Conservation (phyloP, 35 echinoderm and acorn worm genomes). For the Apostichopus californicus region DNA sequence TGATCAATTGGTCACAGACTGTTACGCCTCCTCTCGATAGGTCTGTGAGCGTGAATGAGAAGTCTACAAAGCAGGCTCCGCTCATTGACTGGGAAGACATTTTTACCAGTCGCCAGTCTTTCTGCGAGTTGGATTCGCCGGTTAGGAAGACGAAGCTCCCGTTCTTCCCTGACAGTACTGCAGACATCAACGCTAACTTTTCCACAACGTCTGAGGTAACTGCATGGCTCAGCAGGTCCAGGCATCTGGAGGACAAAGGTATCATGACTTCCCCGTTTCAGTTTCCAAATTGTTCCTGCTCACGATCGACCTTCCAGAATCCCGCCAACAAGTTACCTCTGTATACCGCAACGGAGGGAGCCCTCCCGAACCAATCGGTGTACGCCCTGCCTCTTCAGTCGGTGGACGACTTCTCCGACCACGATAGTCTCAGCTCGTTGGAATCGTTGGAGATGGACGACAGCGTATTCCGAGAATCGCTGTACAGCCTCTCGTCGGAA, state of each 20-base stretch:
- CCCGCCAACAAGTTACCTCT: background rate
- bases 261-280: constrained; percentile 46
- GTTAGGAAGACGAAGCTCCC: background rate
- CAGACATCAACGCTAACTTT: constrained; percentile 38
- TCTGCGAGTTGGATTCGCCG: constrained; percentile 37
- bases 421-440: background rate
- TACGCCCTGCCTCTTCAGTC: constrained; percentile 34
- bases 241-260: constrained; percentile 15
- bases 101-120: constrained; percentile 50
- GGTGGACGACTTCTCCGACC: constrained; percentile 46
- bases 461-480: constrained; percentile 49
- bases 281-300: background rate
- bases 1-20: constrained; percentile 29
- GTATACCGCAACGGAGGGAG: background rate
- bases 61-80: constrained; percentile 7
- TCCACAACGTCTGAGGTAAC: background rate
- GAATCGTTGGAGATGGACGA: constrained; percentile 51
- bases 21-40: constrained; percentile 9
- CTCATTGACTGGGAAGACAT: constrained; percentile 49
- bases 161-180: background rate
- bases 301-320: background rate
- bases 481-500: constrained; percentile 54
- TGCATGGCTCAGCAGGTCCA: background rate
- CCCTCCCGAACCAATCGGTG: constrained; percentile 15
- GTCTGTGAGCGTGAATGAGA: constrained; percentile 22